A percentile compares a stretch with the other conserved stretches of the same genome.
Evolutionary conservation across 2,797 vertebrate species (phyloP).

Genomic region (Thalassophryne amazonica): DNA sequence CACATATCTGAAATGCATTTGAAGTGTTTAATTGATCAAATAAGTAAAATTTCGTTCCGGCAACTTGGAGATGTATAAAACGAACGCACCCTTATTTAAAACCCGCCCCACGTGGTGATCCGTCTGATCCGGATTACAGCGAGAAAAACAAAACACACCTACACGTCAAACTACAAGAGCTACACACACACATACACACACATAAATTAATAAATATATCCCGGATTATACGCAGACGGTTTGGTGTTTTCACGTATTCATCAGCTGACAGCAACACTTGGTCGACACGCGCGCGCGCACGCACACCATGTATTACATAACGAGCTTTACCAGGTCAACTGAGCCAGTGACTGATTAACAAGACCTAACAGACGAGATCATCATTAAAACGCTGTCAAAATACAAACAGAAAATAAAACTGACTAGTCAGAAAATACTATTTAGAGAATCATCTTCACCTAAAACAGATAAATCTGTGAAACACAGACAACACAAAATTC

Average conservation of each 20-base stretch:
- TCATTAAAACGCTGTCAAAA: conserved; percentile 28
- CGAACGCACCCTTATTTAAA: conserved; percentile 25
- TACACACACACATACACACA: no score
- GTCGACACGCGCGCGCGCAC: conserved; percentile 30
- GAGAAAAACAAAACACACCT: no score
- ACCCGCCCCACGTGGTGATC: conserved; percentile 35
- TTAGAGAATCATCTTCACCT: not conserved
- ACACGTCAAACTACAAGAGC: no score
- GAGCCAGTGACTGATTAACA: conserved; percentile 34
- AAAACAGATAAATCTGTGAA: not conserved
- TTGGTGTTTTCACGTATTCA: no score
- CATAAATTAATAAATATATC: no score
- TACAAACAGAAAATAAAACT: conserved; percentile 37
- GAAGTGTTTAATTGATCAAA: no score
- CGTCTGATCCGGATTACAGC: conserved; percentile 7
- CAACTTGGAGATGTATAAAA: conserved; percentile 4
- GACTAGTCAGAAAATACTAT: conserved; percentile 22
- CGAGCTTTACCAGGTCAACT: conserved; percentile 55
- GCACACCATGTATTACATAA: conserved; percentile 71
- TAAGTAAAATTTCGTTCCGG: no score
- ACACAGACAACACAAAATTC: not conserved
- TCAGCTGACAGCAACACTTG: conserved; percentile 10
- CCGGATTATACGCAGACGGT: no score
- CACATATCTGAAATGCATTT: no score
- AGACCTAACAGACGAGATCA: conserved; percentile 32